These are phyloP conservation scores for Zhengitettix transpicula DNA, from an alignment of 2,888 invertebrate species.

Conservation along the genomic window DNA sequence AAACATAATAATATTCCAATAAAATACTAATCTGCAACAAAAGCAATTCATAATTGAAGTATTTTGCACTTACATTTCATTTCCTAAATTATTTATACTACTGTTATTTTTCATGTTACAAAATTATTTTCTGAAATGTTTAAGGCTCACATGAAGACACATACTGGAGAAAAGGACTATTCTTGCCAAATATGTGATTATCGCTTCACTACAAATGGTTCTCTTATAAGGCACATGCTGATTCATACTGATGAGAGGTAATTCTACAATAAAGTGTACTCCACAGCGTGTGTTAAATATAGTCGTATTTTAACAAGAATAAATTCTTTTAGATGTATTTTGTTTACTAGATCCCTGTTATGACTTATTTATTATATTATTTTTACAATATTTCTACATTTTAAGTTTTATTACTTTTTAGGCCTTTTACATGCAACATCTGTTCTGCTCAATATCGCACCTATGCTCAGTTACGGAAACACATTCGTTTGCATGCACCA, in stretches of 20 bases:
- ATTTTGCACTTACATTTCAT: too few relatives aligned
- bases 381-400: background rate
- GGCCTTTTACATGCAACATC: slow-evolving; percentile 16
- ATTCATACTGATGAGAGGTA: slow-evolving; percentile 27
- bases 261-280: slow-evolving; percentile 12
- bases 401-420: background rate
- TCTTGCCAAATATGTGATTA: slow-evolving; percentile 26
- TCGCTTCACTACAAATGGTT: slow-evolving; percentile 28
- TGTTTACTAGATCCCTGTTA: too few relatives aligned
- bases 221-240: slow-evolving; percentile 33
- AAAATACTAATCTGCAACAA: too few relatives aligned
- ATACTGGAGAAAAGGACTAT: slow-evolving; percentile 15
- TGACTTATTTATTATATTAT: too few relatives aligned
- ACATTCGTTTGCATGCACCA: slow-evolving; percentile 15
- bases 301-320: background rate
- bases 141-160: slow-evolving; percentile 13
- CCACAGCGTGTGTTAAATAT: background rate
- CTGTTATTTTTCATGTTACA: too few relatives aligned
- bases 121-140: too few relatives aligned
- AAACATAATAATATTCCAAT: too few relatives aligned
- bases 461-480: slow-evolving; percentile 18
- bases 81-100: too few relatives aligned
- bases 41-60: too few relatives aligned
- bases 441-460: slow-evolving; percentile 20
- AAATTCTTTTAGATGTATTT: too few relatives aligned